Percentiles rank a stretch among this genome's conserved stretches.
phyloP scores from a whole-genome alignment of 1,140 invertebrate genomes.

The Pachypeltis micranthus region DNA sequence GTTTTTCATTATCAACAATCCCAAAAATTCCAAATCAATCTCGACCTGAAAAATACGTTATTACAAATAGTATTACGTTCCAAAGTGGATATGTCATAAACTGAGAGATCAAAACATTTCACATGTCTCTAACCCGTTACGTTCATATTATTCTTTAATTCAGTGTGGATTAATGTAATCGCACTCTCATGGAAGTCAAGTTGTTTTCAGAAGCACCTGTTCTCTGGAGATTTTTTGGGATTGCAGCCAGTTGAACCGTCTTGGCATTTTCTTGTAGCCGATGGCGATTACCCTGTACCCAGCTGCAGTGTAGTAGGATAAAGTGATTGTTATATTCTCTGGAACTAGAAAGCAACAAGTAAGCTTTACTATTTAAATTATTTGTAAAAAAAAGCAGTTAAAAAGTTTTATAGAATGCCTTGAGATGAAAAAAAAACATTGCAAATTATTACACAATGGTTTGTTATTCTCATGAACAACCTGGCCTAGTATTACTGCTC shows the following conservation, averaged over 20 bases:
- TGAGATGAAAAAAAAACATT: no score
- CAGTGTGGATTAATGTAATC: neutral
- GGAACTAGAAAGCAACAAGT: slow-evolving; percentile 43
- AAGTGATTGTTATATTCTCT: slow-evolving; percentile 52
- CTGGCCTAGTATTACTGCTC: no score
- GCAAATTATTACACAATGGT: no score
- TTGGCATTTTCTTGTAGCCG: slow-evolving; percentile 53
- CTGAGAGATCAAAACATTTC: no score
- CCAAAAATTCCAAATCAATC: slow-evolving; percentile 67
- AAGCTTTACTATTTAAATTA: no score
- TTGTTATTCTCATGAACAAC: no score
- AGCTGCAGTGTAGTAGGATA: slow-evolving; percentile 69
- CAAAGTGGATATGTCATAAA: no score
- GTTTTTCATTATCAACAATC: slow-evolving; percentile 81
- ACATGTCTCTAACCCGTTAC: no score
- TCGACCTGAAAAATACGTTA: slow-evolving; percentile 49
- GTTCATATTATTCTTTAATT: slow-evolving; percentile 13
- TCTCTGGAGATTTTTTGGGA: slow-evolving; percentile 44
- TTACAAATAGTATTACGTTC: no score
- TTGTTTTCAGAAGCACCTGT: no score
- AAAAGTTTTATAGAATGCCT: no score
- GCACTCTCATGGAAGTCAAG: no score
- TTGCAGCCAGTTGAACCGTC: slow-evolving; percentile 46
- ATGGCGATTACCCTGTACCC: slow-evolving; percentile 80
- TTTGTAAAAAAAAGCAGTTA: slow-evolving; percentile 6